Percentiles rank a stretch among this genome's conserved stretches.
Evolutionary conservation across 2,888 invertebrate species (phyloP).

Genomic region (Temnothorax unifasciatus): DNA sequence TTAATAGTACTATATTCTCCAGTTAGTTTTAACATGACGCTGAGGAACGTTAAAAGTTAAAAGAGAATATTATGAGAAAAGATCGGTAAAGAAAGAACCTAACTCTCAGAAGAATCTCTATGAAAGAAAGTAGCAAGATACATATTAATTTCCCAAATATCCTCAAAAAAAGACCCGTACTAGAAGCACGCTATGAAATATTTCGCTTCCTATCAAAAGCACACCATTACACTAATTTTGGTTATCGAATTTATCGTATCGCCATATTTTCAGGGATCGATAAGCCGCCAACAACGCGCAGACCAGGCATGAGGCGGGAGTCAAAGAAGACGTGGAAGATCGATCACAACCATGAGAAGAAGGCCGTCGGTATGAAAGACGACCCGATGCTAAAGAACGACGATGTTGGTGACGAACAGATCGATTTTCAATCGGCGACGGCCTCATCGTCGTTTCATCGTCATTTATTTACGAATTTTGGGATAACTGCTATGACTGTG

Average conservation of each 20-base stretch:
- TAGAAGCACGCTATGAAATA: not conserved
- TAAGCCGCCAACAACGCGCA: slow-evolving; percentile 79
- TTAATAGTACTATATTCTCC: not conserved
- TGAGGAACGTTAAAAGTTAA: not conserved
- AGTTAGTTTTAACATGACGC: not conserved
- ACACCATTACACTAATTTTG: not conserved
- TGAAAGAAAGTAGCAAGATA: not conserved
- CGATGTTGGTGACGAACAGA: slow-evolving; percentile 78
- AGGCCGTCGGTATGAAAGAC: slow-evolving; percentile 82
- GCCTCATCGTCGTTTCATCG: slow-evolving; percentile 79
- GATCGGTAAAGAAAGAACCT: too few relatives aligned
- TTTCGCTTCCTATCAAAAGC: not conserved
- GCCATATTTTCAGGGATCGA: slow-evolving; percentile 78
- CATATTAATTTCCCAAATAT: not conserved
- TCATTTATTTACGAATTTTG: slow-evolving; percentile 76
- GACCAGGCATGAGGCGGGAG: slow-evolving; percentile 80
- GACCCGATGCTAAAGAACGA: slow-evolving; percentile 79
- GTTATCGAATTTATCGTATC: slow-evolving; percentile 34
- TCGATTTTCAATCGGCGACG: slow-evolving; percentile 81
- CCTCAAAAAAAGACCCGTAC: not conserved
- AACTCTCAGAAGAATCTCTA: not conserved
- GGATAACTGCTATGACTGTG: slow-evolving; percentile 71
- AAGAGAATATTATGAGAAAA: not conserved
- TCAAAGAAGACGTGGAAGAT: slow-evolving; percentile 82
- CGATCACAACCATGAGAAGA: slow-evolving; percentile 80